Evolutionary conservation across 1,140 invertebrate genomes (phyloP), one percentile per base, ranked within the genome.

Genomic region (Araneus ventricosus): DNA sequence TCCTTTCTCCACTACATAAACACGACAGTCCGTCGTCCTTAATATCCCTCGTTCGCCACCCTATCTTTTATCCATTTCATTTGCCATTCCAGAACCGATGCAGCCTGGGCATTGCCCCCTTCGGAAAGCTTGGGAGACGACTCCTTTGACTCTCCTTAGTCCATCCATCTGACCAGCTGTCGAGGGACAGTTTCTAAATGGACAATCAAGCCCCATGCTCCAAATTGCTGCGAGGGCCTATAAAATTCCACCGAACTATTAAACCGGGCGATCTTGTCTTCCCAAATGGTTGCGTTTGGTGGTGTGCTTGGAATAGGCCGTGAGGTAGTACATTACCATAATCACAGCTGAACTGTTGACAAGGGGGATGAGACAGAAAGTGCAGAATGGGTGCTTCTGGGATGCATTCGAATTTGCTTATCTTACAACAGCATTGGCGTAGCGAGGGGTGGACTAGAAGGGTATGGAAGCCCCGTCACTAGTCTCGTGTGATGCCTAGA

Each of bases 161-260:
- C 85, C 85, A 87, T 87, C 61, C 37, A 87, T 87, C 30, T 82
- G 80, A 34, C 82, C 37, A 57, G 82, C 45, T 84, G 85, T 87
- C 85, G 85, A 37, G 85, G 85, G 85, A 87, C 85, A 87, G 85
- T 87, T 87, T 87, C 85, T 37, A 61, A 63, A 87, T 87, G 85
- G 59, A 87, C 85, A 87, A 59, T 63, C 85, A 39, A 87, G 85
- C 24, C 85, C 52, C 34, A 61, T 17, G 34, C 57, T 24, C 52
- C 52, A 37, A 75, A 37, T 75, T 75, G 70, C 70, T 70, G 30
- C 30, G 34, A 37, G 17, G 37, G 14, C 57, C 57, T 37, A 87
- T 87, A 61, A 61, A 87, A 61, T 61, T 59, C 85, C 85, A 4
- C 52, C 22, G 52, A 87, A 37, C 85, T 61, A 87, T 87, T 87